Evolutionary conservation across 2,888 invertebrate genomes (phyloP).

Genomic region (Drosophila mettleri): DNA sequence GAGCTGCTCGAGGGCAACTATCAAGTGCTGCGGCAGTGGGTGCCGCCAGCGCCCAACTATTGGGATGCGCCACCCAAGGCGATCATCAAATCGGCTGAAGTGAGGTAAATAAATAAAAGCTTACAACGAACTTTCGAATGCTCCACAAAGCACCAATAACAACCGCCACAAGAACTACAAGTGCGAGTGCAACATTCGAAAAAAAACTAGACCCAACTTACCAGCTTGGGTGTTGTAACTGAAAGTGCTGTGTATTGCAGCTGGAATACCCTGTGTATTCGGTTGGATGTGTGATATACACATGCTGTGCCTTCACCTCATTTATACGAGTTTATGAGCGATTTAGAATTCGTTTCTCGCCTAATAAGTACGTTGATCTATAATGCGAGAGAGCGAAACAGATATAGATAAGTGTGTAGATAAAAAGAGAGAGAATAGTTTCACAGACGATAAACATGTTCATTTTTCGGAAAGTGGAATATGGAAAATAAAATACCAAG

Average conservation of each 20-base stretch:
- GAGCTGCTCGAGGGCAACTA: constrained; percentile 85
- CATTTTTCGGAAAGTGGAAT: not conserved
- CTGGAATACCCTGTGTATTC: not conserved
- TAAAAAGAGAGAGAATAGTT: not conserved
- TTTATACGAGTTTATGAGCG: not conserved
- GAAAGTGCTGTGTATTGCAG: constrained; percentile 24
- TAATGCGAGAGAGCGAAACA: not conserved
- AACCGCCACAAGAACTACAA: constrained; percentile 1
- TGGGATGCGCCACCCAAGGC: constrained; percentile 85
- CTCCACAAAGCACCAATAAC: not conserved
- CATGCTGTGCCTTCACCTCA: not conserved
- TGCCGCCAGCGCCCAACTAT: constrained; percentile 84
- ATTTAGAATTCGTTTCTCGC: not conserved
- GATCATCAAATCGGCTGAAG: constrained; percentile 84
- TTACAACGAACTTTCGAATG: constrained; percentile 1
- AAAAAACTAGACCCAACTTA: not conserved
- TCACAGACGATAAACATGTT: not conserved
- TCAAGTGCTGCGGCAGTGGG: constrained; percentile 84
- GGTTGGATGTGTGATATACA: not conserved
- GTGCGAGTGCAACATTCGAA: constrained; percentile 8
- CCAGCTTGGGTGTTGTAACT: constrained; percentile 34
- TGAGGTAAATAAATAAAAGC: constrained; percentile 76
- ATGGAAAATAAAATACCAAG: too few species aligned
- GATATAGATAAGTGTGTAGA: not conserved
- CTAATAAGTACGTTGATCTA: not conserved